phyloP scores from a whole-genome alignment of 2,888 invertebrate species.

The Ectemnius lituratus region DNA sequence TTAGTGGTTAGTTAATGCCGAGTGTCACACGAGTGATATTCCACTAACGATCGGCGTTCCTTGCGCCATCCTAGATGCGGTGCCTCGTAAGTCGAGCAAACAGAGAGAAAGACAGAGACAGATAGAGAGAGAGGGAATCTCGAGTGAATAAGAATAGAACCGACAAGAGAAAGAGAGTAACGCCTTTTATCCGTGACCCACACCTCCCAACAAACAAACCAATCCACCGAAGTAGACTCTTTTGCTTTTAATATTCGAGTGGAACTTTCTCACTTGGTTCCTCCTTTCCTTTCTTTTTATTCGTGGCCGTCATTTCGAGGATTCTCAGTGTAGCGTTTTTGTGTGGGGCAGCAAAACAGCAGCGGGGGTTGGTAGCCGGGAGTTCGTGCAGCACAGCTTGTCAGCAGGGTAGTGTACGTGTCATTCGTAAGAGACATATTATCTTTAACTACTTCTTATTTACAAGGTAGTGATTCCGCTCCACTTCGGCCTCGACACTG shows the following conservation, averaged over 20 bases:
- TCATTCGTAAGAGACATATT: slow-evolving; percentile 71
- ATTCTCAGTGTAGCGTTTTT: slow-evolving; percentile 72
- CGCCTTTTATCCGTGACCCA: slow-evolving; percentile 54
- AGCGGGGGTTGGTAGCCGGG: slow-evolving; percentile 75
- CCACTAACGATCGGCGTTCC: slow-evolving; percentile 24
- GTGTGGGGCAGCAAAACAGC: slow-evolving; percentile 77
- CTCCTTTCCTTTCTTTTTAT: slow-evolving; percentile 25
- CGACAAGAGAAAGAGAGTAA: slow-evolving; percentile 31
- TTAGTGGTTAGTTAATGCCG: slow-evolving; percentile 27
- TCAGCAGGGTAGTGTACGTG: slow-evolving; percentile 78
- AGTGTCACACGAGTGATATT: slow-evolving; percentile 35
- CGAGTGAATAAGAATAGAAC: slow-evolving; percentile 1
- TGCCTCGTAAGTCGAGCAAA: no score
- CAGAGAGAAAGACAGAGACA: no score
- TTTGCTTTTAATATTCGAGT: no score
- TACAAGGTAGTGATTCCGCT: slow-evolving; percentile 58
- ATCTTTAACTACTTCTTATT: slow-evolving; percentile 67
- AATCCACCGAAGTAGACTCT: slow-evolving; percentile 42
- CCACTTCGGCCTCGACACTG: slow-evolving; percentile 35
- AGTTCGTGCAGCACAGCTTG: slow-evolving; percentile 78
- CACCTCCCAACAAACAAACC: slow-evolving; percentile 60
- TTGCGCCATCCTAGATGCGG: slow-evolving; percentile 9
- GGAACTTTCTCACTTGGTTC: slow-evolving; percentile 11
- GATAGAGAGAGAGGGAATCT: no score
- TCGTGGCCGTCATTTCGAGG: slow-evolving; percentile 40